A percentile compares a stretch with the other conserved stretches of the same genome.
These are phyloP conservation scores for Dasyurus viverrinus DNA, from an alignment of 2,113 vertebrate genomes.

Conservation along the genomic window DNA sequence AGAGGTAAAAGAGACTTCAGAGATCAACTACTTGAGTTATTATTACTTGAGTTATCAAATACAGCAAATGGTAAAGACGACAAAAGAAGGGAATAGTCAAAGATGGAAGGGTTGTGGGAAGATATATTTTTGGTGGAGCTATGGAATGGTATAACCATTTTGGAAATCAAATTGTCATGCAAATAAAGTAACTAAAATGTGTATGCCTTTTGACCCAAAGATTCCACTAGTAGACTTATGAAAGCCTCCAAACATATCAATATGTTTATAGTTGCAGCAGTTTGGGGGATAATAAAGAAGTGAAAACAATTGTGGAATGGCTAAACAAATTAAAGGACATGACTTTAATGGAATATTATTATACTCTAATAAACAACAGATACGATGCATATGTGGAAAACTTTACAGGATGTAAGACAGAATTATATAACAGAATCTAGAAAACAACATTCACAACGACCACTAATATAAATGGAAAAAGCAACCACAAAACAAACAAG, in stretches of 20 bases:
- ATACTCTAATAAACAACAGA: background rate
- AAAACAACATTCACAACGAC: background rate
- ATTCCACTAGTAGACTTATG: background rate
- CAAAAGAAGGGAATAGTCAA: background rate
- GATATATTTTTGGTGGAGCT: background rate
- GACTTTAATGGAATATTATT: background rate
- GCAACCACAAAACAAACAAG: background rate
- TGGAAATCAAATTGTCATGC: background rate
- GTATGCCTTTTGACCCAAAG: background rate
- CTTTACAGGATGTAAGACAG: background rate
- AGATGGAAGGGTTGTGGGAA: background rate
- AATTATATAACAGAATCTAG: background rate
- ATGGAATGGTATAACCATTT: background rate
- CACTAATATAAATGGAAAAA: background rate
- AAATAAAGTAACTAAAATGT: background rate
- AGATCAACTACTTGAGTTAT: background rate
- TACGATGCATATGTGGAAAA: background rate
- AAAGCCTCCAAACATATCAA: background rate
- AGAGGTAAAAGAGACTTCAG: background rate
- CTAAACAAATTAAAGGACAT: background rate
- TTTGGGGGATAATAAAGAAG: background rate
- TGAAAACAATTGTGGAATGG: no score
- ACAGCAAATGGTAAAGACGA: background rate
- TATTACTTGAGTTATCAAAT: background rate
- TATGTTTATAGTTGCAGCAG: background rate